Evolutionary conservation across 1,140 invertebrate species (phyloP).

Genomic region (Bombus huntii): DNA sequence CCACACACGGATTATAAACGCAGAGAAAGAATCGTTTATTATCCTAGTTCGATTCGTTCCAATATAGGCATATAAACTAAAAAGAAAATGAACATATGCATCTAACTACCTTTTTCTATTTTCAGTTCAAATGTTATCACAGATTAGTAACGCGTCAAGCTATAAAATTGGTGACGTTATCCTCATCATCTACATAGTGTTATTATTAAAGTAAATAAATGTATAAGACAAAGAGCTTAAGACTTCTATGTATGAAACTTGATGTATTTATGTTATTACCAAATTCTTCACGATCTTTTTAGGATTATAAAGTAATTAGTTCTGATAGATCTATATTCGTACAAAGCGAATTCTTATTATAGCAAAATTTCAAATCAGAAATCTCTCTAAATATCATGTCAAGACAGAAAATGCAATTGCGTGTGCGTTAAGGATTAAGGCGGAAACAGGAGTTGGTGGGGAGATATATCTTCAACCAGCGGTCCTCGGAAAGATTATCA

Average conservation of each 20-base stretch:
- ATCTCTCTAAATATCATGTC: conserved; percentile 2
- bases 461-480: conserved; percentile 56
- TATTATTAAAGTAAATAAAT: not conserved
- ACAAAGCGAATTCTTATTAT: not conserved
- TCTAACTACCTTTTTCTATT: not conserved
- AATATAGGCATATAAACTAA: not conserved
- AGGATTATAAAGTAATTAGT: not conserved
- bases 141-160: not conserved
- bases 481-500: conserved; percentile 60
- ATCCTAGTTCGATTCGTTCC: conserved; percentile 58
- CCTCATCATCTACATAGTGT: not conserved
- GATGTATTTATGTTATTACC: not conserved
- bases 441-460: conserved; percentile 49
- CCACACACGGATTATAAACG: conserved; percentile 67
- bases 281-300: not conserved
- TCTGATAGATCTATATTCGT: not conserved
- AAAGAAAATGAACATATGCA: not conserved
- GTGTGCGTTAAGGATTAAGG: conserved; percentile 50
- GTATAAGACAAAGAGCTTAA: not conserved
- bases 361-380: not conserved
- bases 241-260: not conserved
- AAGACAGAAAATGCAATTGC: conserved; percentile 45
- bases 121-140: conserved; percentile 57
- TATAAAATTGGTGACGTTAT: not conserved
- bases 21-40: conserved; percentile 64